Evolutionary conservation across 2,113 vertebrate genomes (phyloP).

Genomic region (Otus sunia): DNA sequence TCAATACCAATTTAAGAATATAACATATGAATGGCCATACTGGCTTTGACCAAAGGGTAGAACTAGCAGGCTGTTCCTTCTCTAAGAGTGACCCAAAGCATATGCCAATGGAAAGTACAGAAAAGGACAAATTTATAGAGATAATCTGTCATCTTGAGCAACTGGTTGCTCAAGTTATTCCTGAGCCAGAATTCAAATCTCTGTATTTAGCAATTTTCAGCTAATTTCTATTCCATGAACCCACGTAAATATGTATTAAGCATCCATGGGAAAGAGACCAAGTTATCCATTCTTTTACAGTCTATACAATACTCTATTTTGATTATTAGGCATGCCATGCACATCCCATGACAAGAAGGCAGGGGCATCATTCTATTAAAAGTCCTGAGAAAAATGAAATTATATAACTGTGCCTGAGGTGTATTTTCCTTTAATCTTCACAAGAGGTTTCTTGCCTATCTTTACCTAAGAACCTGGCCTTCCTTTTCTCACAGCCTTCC

Average conservation of each 20-base stretch:
- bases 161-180: neutral
- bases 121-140: neutral
- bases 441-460: neutral
- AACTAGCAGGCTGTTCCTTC: neutral
- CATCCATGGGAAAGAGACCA: neutral
- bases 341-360: neutral
- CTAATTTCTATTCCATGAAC: neutral
- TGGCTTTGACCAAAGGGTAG: neutral
- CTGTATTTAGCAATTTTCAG: neutral
- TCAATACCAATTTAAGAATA: neutral
- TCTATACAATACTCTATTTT: neutral
- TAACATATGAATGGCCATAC: fast-evolving
- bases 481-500: neutral
- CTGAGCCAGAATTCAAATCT: fast-evolving
- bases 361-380: neutral
- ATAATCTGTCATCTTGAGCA: neutral
- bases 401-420: neutral
- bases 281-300: neutral
- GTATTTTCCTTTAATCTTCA: neutral
- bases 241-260: neutral
- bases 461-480: neutral
- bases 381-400: neutral
- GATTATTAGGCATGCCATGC: neutral
- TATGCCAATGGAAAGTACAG: neutral
- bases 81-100: neutral